Conservation (phyloP, 2,797 vertebrate genomes). For the Falco berigora region DNA sequence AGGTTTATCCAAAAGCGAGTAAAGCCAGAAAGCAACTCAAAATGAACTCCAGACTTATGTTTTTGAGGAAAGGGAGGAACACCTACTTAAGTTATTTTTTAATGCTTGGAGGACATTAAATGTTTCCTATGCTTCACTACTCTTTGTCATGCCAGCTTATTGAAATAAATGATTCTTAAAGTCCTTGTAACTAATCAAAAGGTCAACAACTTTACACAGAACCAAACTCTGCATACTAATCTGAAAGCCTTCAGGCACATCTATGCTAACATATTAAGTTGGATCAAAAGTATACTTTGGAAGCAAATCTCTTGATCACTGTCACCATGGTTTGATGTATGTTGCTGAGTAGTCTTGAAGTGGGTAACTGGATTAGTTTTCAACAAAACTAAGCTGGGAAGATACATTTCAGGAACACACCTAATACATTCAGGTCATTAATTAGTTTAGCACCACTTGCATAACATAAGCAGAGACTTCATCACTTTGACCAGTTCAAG, state of each 20-base stretch:
- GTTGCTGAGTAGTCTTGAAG: neutral
- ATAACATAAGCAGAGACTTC: neutral
- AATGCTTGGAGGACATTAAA: neutral
- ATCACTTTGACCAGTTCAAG: neutral
- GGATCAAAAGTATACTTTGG: neutral
- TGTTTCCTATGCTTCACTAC: neutral
- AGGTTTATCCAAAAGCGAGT: neutral
- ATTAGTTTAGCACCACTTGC: neutral
- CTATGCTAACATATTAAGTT: neutral
- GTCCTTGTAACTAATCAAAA: neutral
- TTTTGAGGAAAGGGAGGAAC: neutral
- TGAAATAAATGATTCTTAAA: conserved; percentile 3
- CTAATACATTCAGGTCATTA: neutral
- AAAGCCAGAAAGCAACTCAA: neutral
- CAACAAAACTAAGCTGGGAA: neutral
- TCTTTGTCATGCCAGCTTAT: neutral
- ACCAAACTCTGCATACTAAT: neutral
- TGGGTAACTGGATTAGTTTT: neutral
- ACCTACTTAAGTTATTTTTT: neutral
- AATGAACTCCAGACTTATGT: neutral
- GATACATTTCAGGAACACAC: neutral
- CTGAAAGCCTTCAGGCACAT: neutral
- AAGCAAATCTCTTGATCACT: neutral
- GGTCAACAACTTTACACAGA: neutral
- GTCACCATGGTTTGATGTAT: neutral